Percentiles rank a stretch among this genome's conserved stretches.
Conservation (phyloP, 1,140 invertebrate species). For the Lasioglossum baleicum region DNA sequence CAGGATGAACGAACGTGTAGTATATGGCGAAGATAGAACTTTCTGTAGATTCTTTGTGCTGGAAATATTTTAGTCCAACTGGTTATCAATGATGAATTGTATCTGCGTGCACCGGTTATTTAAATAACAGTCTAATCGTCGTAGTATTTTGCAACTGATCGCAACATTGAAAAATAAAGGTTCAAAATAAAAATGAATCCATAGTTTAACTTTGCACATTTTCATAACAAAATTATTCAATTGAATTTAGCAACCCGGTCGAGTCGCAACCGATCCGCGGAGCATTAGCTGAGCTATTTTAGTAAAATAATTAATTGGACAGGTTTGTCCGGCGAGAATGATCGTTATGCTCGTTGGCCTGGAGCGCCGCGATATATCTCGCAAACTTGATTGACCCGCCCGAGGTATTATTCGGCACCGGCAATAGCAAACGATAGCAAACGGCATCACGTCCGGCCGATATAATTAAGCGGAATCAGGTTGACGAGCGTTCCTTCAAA, state of each 20-base stretch:
- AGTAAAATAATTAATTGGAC: background rate
- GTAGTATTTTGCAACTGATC: background rate
- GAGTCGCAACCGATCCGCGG: no score
- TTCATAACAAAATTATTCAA: no score
- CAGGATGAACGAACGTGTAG: background rate
- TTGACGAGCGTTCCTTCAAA: slow-evolving; percentile 28
- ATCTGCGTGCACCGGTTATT: background rate
- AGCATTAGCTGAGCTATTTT: no score
- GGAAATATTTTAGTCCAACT: slow-evolving; percentile 1
- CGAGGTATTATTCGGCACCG: slow-evolving; percentile 1
- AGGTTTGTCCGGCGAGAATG: background rate
- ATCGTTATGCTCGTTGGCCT: background rate
- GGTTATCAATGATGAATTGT: background rate
- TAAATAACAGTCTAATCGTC: background rate
- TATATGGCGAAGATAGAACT: background rate
- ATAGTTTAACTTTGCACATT: no score
- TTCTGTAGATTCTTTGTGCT: background rate
- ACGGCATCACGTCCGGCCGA: background rate
- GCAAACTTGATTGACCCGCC: slow-evolving; percentile 5
- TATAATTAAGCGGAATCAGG: slow-evolving; percentile 26
- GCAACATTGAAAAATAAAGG: no score
- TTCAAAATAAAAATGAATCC: no score
- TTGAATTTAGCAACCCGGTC: no score
- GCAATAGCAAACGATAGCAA: no score
- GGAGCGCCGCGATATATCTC: background rate